phyloP scores from a whole-genome alignment of 2,888 invertebrate genomes.

The Drosophila borborema region DNA sequence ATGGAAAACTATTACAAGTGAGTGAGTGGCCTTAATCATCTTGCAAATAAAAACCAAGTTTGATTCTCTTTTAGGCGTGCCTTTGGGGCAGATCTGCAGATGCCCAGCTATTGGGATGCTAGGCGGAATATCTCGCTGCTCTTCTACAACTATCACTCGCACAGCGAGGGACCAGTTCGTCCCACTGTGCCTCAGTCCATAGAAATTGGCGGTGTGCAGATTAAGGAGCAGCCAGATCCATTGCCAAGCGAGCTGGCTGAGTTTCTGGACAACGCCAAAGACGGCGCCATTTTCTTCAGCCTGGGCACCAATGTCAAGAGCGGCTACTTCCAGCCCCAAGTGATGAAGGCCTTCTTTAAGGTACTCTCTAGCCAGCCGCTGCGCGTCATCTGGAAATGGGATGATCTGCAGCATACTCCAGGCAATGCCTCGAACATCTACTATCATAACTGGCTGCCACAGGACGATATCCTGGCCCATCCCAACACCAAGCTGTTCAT shows the following conservation, averaged over 20 bases:
- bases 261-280: slow-evolving; percentile 76
- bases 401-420: slow-evolving; percentile 85
- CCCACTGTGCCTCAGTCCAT: slow-evolving; percentile 78
- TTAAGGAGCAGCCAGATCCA: slow-evolving; percentile 76
- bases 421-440: slow-evolving; percentile 87
- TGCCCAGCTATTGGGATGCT: slow-evolving; percentile 69
- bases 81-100: slow-evolving; percentile 45
- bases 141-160: slow-evolving; percentile 77
- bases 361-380: slow-evolving; percentile 87
- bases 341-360: slow-evolving; percentile 86
- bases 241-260: slow-evolving; percentile 70
- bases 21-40: neutral
- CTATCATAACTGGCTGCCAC: slow-evolving; percentile 89
- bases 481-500: slow-evolving; percentile 87
- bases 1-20: slow-evolving; percentile 50
- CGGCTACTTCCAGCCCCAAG: slow-evolving; percentile 85
- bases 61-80: slow-evolving; percentile 24
- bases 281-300: slow-evolving; percentile 85
- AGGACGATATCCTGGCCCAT: slow-evolving; percentile 88
- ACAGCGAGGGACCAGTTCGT: slow-evolving; percentile 75
- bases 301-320: slow-evolving; percentile 84
- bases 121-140: slow-evolving; percentile 73
- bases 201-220: slow-evolving; percentile 83
- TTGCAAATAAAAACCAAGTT: neutral
- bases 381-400: slow-evolving; percentile 89